These are phyloP conservation scores for Ctenopoma kingsleyae DNA, from an alignment of 2,797 vertebrate species.

Conservation along the genomic window DNA sequence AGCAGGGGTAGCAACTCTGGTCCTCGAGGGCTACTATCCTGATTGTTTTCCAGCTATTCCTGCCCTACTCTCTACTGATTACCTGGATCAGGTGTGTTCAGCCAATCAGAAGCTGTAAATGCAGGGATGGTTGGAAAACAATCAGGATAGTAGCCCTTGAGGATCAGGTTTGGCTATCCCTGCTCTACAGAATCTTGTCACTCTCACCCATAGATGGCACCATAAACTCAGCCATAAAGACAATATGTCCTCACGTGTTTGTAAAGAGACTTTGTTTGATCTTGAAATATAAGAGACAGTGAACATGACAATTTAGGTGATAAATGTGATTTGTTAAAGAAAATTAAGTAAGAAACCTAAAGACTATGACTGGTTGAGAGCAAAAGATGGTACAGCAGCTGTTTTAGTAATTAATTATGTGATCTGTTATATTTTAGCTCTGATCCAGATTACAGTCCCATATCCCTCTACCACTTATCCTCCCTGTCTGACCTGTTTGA, in stretches of 20 bases:
- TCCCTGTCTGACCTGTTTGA: slow-evolving; percentile 21
- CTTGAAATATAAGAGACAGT: background rate
- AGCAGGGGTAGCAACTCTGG: too few species aligned
- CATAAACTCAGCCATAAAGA: slow-evolving; percentile 40
- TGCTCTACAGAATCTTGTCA: background rate
- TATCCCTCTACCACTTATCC: slow-evolving; percentile 28
- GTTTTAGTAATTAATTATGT: slow-evolving; percentile 11
- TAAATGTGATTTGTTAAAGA: background rate
- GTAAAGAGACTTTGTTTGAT: slow-evolving; percentile 3
- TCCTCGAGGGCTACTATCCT: too few species aligned
- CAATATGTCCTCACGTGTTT: background rate
- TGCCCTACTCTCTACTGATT: too few species aligned
- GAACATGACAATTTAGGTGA: background rate
- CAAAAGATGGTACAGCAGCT: background rate
- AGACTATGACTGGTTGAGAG: background rate
- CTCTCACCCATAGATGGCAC: slow-evolving; percentile 71
- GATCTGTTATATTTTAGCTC: slow-evolving; percentile 70
- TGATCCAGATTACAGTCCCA: slow-evolving; percentile 46
- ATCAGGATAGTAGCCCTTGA: too few species aligned
- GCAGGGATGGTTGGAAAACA: too few species aligned
- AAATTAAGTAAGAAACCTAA: background rate
- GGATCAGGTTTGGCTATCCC: too few species aligned
- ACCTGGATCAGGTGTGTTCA: too few species aligned
- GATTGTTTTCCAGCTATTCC: too few species aligned
- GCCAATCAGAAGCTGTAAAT: too few species aligned